phyloP scores from a whole-genome alignment of 2,113 vertebrate species.

The Calyptommatus sinebrachiatus region DNA sequence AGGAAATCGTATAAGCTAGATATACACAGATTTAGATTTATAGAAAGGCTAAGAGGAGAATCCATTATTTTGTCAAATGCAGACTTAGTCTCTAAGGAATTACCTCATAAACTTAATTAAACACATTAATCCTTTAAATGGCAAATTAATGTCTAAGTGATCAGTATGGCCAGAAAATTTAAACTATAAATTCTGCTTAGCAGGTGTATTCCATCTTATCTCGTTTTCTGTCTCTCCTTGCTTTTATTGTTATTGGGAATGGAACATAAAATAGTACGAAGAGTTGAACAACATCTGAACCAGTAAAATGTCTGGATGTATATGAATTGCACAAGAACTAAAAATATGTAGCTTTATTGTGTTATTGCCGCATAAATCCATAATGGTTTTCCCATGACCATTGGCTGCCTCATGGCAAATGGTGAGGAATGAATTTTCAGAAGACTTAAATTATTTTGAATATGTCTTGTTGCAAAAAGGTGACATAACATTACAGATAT shows the following conservation, averaged over 20 bases:
- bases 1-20: constrained; percentile 25
- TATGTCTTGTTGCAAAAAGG: too few relatives aligned
- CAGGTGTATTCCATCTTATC: constrained; percentile 41
- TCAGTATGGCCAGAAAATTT: constrained; percentile 44
- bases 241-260: background rate
- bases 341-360: background rate
- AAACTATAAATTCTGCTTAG: constrained; percentile 54
- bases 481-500: too few relatives aligned
- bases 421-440: too few relatives aligned
- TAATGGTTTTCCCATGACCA: background rate
- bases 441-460: too few relatives aligned
- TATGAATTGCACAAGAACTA: background rate
- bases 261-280: too few relatives aligned
- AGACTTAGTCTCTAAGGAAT: constrained; percentile 49
- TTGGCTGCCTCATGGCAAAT: too few relatives aligned
- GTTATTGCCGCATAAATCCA: background rate
- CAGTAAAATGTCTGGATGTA: too few relatives aligned
- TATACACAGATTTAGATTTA: constrained; percentile 32
- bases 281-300: too few relatives aligned
- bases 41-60: constrained; percentile 33
- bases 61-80: constrained; percentile 48
- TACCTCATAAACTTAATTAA: constrained; percentile 65
- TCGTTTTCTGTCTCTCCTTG: constrained; percentile 1
- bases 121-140: constrained; percentile 63
- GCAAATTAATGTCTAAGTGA: constrained; percentile 59